Evolutionary conservation across 2,113 vertebrate genomes (phyloP).

Genomic region (Taxidea taxus): DNA sequence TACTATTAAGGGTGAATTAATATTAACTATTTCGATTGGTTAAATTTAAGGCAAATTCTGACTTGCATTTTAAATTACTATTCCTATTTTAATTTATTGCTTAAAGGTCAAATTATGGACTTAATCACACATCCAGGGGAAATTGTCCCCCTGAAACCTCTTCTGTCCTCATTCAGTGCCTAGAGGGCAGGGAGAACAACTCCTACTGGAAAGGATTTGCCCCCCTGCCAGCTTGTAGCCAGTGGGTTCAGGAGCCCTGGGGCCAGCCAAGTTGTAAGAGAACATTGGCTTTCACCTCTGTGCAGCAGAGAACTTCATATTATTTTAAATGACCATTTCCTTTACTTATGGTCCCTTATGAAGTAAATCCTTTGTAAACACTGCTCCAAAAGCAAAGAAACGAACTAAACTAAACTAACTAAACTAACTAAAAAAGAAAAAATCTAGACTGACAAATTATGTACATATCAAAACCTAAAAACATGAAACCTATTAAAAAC

Average conservation of each 20-base stretch:
- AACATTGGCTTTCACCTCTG: neutral
- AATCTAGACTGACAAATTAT: neutral
- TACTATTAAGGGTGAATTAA: neutral
- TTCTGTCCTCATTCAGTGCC: neutral
- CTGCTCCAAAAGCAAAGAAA: neutral
- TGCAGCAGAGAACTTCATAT: neutral
- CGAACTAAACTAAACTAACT: no score
- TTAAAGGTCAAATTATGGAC: neutral
- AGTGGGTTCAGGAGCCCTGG: no score
- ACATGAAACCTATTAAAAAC: neutral
- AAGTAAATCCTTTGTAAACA: neutral
- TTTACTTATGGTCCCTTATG: neutral
- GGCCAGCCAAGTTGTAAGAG: neutral
- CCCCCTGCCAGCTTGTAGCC: no score
- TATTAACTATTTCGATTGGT: neutral
- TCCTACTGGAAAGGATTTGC: neutral
- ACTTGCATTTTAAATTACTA: neutral
- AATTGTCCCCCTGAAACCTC: neutral
- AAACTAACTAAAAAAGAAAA: neutral
- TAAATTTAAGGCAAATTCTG: neutral
- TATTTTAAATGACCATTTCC: neutral
- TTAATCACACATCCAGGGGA: neutral
- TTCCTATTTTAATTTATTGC: slow-evolving; percentile 5
- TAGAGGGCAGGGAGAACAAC: neutral
- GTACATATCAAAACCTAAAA: neutral